phyloP scores from a whole-genome alignment of 2,797 vertebrate genomes.

The Sternarchorhynchus goeldii region DNA sequence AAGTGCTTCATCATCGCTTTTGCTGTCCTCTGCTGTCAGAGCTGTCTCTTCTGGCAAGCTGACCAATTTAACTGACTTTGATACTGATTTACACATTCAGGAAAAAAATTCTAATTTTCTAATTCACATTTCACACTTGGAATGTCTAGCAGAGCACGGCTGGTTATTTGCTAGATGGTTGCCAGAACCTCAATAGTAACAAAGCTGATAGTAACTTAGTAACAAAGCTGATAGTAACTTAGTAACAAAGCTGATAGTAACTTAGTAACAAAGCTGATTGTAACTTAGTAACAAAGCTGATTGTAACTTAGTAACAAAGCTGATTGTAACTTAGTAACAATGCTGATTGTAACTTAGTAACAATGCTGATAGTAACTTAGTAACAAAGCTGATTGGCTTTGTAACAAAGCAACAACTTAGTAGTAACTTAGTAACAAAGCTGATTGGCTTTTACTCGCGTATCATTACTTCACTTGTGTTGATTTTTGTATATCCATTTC shows the following conservation, averaged over 20 bases:
- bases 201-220: neutral
- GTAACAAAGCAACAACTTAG: no score
- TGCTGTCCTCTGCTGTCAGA: neutral
- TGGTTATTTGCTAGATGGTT: neutral
- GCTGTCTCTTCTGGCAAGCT: slow-evolving; percentile 4
- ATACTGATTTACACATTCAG: neutral
- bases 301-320: no score
- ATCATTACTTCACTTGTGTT: neutral
- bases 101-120: slow-evolving; percentile 10
- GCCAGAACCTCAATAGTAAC: slow-evolving; percentile 19
- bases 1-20: neutral
- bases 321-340: neutral
- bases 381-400: no score
- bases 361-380: no score
- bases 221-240: no score
- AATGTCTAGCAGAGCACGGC: no score
- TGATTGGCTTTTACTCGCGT: neutral
- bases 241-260: no score
- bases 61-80: neutral
- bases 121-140: neutral
- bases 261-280: neutral
- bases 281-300: no score
- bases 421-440: neutral
- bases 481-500: neutral
- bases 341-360: neutral